phyloP scores from a whole-genome alignment of 2,113 vertebrate genomes.

The Zootoca vivipara region DNA sequence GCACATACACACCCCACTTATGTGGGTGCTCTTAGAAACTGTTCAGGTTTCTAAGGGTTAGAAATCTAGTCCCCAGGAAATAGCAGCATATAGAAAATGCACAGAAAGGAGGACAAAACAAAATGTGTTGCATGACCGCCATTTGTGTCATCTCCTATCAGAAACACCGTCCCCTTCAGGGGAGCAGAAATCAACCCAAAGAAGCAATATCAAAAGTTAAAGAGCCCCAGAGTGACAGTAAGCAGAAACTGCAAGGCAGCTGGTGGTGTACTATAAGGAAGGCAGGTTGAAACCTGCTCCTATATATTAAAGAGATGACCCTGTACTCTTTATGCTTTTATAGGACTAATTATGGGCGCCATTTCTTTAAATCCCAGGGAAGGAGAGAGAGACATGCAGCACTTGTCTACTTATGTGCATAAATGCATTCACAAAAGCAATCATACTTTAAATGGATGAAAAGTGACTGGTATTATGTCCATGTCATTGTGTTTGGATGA shows the following conservation, averaged over 20 bases:
- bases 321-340: constrained; percentile 50
- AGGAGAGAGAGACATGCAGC: constrained; percentile 11
- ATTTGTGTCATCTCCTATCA: not conserved
- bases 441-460: not conserved
- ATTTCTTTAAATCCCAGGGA: constrained; percentile 46
- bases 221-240: constrained; percentile 60
- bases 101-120: not conserved
- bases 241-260: constrained; percentile 44
- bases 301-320: constrained; percentile 62
- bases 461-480: not conserved
- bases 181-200: constrained; percentile 47
- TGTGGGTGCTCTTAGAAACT: not conserved
- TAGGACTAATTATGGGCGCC: constrained; percentile 52
- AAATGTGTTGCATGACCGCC: not conserved
- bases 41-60: not conserved
- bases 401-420: not conserved
- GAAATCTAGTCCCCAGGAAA: not conserved
- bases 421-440: not conserved
- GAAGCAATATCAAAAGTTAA: constrained; percentile 57
- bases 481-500: not conserved
- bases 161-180: not conserved
- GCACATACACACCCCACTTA: no score
- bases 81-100: not conserved
- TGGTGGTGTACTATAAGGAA: not conserved
- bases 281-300: constrained; percentile 54